A percentile compares a stretch with the other conserved stretches of the same genome.
phyloP scores from a whole-genome alignment of 1,140 invertebrate genomes.

The Pectinophora gossypiella region DNA sequence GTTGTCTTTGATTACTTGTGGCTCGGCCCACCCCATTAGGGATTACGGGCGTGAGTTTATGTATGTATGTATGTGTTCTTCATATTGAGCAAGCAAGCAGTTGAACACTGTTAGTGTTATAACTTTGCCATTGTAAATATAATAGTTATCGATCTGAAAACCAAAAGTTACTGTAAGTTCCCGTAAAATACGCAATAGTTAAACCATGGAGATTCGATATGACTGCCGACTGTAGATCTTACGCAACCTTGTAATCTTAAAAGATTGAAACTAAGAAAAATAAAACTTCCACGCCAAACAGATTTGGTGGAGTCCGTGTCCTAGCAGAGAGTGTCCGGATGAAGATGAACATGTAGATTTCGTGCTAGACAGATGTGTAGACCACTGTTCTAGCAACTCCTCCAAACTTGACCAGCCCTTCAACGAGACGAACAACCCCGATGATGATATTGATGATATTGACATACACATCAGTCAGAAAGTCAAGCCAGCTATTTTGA shows the following conservation, averaged over 20 bases:
- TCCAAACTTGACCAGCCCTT: slow-evolving; percentile 32
- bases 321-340: slow-evolving; percentile 83
- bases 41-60: too few relatives aligned
- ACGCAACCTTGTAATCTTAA: slow-evolving; percentile 9
- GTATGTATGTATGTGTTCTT: too few relatives aligned
- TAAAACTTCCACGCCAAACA: too few relatives aligned
- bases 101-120: too few relatives aligned
- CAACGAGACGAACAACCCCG: slow-evolving; percentile 31
- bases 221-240: not conserved
- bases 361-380: slow-evolving; percentile 80
- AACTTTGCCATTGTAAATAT: too few relatives aligned
- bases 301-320: slow-evolving; percentile 88
- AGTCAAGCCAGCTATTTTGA: slow-evolving; percentile 50
- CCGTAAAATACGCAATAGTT: too few relatives aligned
- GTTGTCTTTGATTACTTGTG: too few relatives aligned
- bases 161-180: too few relatives aligned
- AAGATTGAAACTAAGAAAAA: not conserved
- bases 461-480: slow-evolving; percentile 73
- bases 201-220: too few relatives aligned
- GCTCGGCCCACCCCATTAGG: too few relatives aligned
- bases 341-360: slow-evolving; percentile 81
- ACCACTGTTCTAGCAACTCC: slow-evolving; percentile 78
- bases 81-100: too few relatives aligned
- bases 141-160: too few relatives aligned
- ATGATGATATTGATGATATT: slow-evolving; percentile 72